Percentiles rank a stretch among this genome's conserved stretches.
These are phyloP conservation scores for Ferrisia virgata DNA, from an alignment of 2,888 invertebrate species.

Conservation along the genomic window DNA sequence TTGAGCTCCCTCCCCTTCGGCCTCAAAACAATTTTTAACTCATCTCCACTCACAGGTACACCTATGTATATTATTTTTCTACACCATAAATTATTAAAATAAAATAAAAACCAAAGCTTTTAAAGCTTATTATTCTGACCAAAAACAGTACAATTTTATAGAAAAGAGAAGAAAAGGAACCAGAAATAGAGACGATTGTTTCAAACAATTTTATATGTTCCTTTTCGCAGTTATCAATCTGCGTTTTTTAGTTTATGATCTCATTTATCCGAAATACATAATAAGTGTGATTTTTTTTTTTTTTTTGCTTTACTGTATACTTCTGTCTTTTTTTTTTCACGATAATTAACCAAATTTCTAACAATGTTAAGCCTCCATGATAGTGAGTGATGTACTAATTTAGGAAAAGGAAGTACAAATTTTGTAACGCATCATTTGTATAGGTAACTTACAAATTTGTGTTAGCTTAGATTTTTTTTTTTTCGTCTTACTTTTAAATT, in stretches of 20 bases:
- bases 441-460: slow-evolving; percentile 24
- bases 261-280: background rate
- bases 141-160: no score
- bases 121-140: background rate
- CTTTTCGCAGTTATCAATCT: slow-evolving; percentile 3
- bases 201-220: background rate
- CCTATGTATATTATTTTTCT: background rate
- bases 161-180: background rate
- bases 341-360: background rate
- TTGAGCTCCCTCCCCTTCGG: no score
- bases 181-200: background rate
- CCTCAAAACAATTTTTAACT: no score
- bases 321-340: background rate
- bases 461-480: slow-evolving; percentile 8
- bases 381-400: slow-evolving; percentile 32
- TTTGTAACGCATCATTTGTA: slow-evolving; percentile 21
- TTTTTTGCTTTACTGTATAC: background rate
- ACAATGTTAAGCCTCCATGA: slow-evolving; percentile 14
- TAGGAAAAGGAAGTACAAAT: slow-evolving; percentile 38
- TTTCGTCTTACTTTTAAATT: background rate
- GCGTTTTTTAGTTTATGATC: slow-evolving; percentile 12
- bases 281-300: background rate
- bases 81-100: no score
- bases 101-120: no score
- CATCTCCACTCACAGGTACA: no score